Base-by-base conservation (phyloP, 2,113 vertebrate genomes). In the Nothoprocta perdicaria region DNA sequence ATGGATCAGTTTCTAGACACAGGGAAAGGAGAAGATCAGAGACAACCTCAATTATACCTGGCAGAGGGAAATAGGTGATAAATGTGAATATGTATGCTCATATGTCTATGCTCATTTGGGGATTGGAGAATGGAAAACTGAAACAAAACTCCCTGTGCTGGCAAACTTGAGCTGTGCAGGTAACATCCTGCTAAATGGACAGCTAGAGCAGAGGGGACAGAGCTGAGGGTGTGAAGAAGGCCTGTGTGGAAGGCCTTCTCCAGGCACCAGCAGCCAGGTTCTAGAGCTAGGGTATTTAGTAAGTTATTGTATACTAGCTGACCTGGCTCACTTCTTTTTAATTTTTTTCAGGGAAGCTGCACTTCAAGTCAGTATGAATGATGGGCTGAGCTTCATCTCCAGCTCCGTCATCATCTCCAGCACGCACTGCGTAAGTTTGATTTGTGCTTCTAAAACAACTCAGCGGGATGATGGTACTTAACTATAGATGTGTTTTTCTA, bases 301-400 rank as follows among this genome's bases (percentile, higher is more conserved):
- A 35, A 26, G 40, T 23, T 31, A 6, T 8, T 55, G 53, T 26
- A 45, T 7, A 14, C 21, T 35, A 9, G 6, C 38, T 80, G 40
- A 12, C 16, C 71, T 91, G 58, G 92, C 24, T 52, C n/a, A 5
- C 31, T 26, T 43, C 9, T 8, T 57, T 50, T 65, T 33, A 48
- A 48, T 53, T 52, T 15, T 26, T 62, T 4, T 26, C 52, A 98
- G 98, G 97, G 97, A 98, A 92, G 99, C 99, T 11, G 98, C 99
- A 41, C 98, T 99, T 52, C 99, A 99, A 40, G 99, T 99, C 97
- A 99, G 99, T 84, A 99, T 99, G 99, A 99, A 99, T 0, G 99
- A 99, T 24, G 99, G 99, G 4, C 97, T 99, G 82, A 99, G 99
- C 89, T 99, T 99, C 97, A 99, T 99, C 97, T 99, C 99, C 67